Evolutionary conservation across 2,888 invertebrate species (phyloP).

Genomic region (Tachystola acroxantha): DNA sequence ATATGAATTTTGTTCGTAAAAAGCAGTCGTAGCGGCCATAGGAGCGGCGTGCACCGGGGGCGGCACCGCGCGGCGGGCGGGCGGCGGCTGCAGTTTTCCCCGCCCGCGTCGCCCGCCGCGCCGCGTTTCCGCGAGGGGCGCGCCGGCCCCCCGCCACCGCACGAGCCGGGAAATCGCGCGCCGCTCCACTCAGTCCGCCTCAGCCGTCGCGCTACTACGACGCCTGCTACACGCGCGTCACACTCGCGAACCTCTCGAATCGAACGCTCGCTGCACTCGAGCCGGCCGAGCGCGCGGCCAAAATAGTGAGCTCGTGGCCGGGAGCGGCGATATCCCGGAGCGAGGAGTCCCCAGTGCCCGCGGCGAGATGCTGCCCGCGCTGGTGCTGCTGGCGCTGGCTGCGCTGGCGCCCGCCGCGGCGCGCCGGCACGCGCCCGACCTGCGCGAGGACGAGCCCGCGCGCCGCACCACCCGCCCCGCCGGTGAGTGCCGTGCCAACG

Average conservation of each 20-base stretch:
- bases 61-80: slow-evolving; percentile 29
- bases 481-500: slow-evolving; percentile 78
- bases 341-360: slow-evolving; percentile 39
- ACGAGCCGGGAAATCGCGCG: slow-evolving; percentile 69
- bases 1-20: too few species aligned
- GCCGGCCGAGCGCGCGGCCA: slow-evolving; percentile 54
- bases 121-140: slow-evolving; percentile 70
- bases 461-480: slow-evolving; percentile 81
- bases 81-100: slow-evolving; percentile 61
- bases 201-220: slow-evolving; percentile 67
- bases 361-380: slow-evolving; percentile 60
- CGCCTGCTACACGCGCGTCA: slow-evolving; percentile 52
- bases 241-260: slow-evolving; percentile 46
- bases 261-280: slow-evolving; percentile 41
- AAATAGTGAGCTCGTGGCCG: slow-evolving; percentile 72
- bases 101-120: slow-evolving; percentile 52
- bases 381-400: slow-evolving; percentile 61
- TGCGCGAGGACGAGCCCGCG: slow-evolving; percentile 82
- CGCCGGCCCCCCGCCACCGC: slow-evolving; percentile 62
- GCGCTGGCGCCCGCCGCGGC: slow-evolving; percentile 48
- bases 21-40: background rate
- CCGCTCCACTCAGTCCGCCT: slow-evolving; percentile 67
- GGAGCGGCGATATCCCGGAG: slow-evolving; percentile 47
- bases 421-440: slow-evolving; percentile 80
- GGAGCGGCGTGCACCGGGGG: slow-evolving; percentile 11